A percentile compares a stretch with the other conserved stretches of the same genome.
Conservation (phyloP, 2,888 invertebrate genomes). For the Antitype chi region DNA sequence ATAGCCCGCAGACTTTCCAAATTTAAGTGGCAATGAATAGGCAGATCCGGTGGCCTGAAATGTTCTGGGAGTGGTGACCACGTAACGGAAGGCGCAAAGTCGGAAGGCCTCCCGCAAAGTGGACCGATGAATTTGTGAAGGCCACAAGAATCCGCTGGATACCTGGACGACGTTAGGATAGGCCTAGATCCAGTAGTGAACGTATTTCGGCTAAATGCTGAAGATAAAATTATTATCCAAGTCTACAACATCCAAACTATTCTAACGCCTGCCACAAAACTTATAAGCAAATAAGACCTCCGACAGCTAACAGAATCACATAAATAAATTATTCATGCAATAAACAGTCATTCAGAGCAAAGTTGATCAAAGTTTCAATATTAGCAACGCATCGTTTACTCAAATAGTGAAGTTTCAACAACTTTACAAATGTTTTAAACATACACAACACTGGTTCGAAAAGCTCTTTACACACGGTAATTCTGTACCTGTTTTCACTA, state of each 20-base stretch:
- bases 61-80: not conserved
- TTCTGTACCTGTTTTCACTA: constrained; percentile 51
- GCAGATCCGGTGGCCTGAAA: not conserved
- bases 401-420: constrained; percentile 23
- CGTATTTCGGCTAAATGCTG: not conserved
- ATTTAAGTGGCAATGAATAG: not conserved
- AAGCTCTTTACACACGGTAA: constrained; percentile 50
- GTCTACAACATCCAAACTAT: not conserved
- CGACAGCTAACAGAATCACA: constrained; percentile 1
- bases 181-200: too few species aligned
- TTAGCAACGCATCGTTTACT: constrained; percentile 52
- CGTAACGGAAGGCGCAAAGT: not conserved
- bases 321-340: constrained; percentile 26
- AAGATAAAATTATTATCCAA: too few species aligned
- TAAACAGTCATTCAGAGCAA: constrained; percentile 14
- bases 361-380: constrained; percentile 47
- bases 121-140: not conserved
- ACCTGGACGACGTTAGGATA: too few species aligned
- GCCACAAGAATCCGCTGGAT: too few species aligned
- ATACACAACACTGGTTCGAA: constrained; percentile 45
- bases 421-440: constrained; percentile 57
- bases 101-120: not conserved
- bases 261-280: constrained; percentile 10
- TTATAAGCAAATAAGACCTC: constrained; percentile 6
- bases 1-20: too few species aligned